phyloP scores from a whole-genome alignment of 2,797 vertebrate genomes.

The Carcharodon carcharias region DNA sequence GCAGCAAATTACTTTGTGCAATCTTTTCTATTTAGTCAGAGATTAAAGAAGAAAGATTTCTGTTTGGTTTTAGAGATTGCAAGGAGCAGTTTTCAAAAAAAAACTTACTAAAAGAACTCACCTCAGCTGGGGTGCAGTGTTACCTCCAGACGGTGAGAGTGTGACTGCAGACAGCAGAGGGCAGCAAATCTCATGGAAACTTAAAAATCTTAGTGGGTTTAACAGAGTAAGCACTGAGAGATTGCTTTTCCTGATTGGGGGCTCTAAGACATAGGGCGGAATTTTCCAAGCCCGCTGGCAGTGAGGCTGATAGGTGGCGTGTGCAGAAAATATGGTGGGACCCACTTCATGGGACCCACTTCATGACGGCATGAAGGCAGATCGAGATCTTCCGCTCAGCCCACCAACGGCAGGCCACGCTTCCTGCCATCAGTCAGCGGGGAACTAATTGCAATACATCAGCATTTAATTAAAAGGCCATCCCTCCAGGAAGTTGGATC shows the following conservation, averaged over 20 bases:
- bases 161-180: background rate
- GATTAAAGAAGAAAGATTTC: background rate
- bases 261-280: background rate
- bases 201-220: background rate
- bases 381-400: too few relatives aligned
- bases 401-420: too few relatives aligned
- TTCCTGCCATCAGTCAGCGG: too few relatives aligned
- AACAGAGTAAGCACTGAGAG: background rate
- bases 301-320: too few relatives aligned
- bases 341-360: too few relatives aligned
- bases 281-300: too few relatives aligned
- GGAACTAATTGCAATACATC: too few relatives aligned
- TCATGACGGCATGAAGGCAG: too few relatives aligned
- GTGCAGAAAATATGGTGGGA: too few relatives aligned
- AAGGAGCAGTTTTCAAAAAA: background rate
- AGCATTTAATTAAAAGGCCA: too few relatives aligned
- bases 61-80: background rate
- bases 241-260: background rate
- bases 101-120: background rate
- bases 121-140: background rate
- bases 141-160: background rate
- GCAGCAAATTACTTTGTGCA: background rate
- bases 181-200: background rate
- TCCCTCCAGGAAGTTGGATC: too few relatives aligned
- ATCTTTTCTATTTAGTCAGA: background rate